These are phyloP conservation scores for Lydus trimaculatus DNA, from an alignment of 2,888 invertebrate genomes.

Conservation along the genomic window DNA sequence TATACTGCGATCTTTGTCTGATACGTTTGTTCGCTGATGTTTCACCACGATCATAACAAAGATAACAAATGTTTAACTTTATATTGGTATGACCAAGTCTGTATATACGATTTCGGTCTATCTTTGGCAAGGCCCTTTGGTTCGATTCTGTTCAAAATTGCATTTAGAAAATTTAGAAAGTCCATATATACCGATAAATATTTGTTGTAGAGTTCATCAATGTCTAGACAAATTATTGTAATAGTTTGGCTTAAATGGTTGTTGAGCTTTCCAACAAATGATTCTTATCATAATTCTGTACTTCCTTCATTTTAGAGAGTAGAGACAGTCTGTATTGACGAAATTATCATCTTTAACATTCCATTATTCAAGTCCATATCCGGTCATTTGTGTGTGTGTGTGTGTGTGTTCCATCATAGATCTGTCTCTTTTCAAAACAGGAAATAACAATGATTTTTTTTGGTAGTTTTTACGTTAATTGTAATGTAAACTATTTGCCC, in stretches of 20 bases:
- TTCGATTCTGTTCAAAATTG: too few relatives aligned
- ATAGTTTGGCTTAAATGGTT: background rate
- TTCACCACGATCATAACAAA: too few relatives aligned
- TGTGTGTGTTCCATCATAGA: background rate
- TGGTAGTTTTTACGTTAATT: background rate
- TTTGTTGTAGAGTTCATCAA: too few relatives aligned
- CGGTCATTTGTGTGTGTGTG: background rate
- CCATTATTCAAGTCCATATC: background rate
- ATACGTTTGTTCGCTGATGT: too few relatives aligned
- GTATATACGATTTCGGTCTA: too few relatives aligned
- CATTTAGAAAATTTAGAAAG: too few relatives aligned
- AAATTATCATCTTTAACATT: constrained; percentile 3
- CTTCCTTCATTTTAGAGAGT: background rate
- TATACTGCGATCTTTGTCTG: too few relatives aligned
- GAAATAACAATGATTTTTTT: background rate
- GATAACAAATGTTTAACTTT: too few relatives aligned
- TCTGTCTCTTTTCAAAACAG: background rate
- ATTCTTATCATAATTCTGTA: background rate
- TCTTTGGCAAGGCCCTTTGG: too few relatives aligned
- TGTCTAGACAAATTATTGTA: too few relatives aligned
- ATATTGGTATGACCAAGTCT: too few relatives aligned
- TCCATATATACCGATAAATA: too few relatives aligned
- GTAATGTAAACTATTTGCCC: background rate
- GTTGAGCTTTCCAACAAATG: background rate
- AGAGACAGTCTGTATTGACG: background rate